Evolutionary conservation across 2,797 vertebrate species (phyloP).

Genomic region (Poeciliopsis infans): DNA sequence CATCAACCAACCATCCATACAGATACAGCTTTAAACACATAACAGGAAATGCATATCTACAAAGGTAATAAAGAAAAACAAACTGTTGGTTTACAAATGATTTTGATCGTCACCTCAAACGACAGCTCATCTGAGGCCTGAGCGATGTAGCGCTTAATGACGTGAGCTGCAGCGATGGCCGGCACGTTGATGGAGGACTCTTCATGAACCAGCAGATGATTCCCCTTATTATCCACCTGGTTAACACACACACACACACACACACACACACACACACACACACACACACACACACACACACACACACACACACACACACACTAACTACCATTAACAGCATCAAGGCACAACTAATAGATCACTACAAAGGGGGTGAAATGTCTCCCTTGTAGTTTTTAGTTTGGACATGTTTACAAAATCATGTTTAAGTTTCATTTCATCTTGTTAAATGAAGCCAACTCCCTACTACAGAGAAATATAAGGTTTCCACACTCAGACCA

Average conservation of each 20-base stretch:
- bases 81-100: neutral
- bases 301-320: neutral
- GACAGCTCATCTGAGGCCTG: constrained; percentile 96
- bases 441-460: neutral
- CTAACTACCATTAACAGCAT: neutral
- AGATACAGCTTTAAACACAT: too few relatives aligned
- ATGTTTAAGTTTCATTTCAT: neutral
- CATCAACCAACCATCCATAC: too few relatives aligned
- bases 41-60: too few relatives aligned
- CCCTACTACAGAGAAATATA: neutral
- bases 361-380: neutral
- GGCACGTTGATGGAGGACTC: constrained; percentile 98
- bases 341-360: neutral
- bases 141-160: constrained; percentile 96
- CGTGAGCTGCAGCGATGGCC: constrained; percentile 96
- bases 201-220: constrained; percentile 96
- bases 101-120: constrained; percentile 86
- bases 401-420: neutral
- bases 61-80: too few relatives aligned
- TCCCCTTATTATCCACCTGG: constrained; percentile 98
- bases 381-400: neutral
- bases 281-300: neutral
- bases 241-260: constrained; percentile 12
- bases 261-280: neutral
- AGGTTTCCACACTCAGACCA: neutral